Evolutionary conservation across 2,888 invertebrate genomes (phyloP), one percentile per base, ranked within the genome.

Genomic region (Pharmacophagus antenor): DNA sequence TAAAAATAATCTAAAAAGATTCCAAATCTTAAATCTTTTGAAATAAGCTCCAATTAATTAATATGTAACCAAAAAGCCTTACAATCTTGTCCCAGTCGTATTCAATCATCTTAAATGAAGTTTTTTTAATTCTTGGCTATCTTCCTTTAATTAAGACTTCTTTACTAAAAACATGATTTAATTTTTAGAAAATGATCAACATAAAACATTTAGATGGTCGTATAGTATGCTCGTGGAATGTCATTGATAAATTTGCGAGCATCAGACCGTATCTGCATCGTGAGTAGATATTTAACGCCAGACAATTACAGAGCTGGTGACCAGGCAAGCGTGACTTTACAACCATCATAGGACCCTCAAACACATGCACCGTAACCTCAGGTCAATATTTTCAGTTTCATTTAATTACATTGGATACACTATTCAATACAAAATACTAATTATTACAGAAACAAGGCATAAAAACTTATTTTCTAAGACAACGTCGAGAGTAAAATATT

Each of bases 251-350:
- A 42, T 55, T 50, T 50, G 31, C 20, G 50, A 22, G 50, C 46
- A 46, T 12, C 37, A 50, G 55, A 60, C 55, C 59, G 55, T 50
- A 23, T 46, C 50, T 44, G 31, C 21, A 23, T 23, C 44, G 55
- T 60, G 44, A 21, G 54, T 54, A 10, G 55, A 56, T 55, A 54
- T 60, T 60, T 60, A 60, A 55, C 55, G 54, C 59, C 50, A 55
- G 50, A 55, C 59, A 50, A 55, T 54, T 31, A 55, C 55, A 44
- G 49, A 23, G 15, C 54, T 25, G 59, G 49, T 48, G 54, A 50
- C 27, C 31, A 55, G 50, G 44, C 55, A 2, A 55, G 59, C 59
- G 59, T 60, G 55, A 50, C 49, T 31, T 31, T 18, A 49, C 27
- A 31, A 37, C 37, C 18, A 18, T 46, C 21, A 46, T 47, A 27